Percentiles rank a stretch among this genome's conserved stretches.
Conservation (phyloP, 2,888 invertebrate genomes). For the Keiferia lycopersicella region DNA sequence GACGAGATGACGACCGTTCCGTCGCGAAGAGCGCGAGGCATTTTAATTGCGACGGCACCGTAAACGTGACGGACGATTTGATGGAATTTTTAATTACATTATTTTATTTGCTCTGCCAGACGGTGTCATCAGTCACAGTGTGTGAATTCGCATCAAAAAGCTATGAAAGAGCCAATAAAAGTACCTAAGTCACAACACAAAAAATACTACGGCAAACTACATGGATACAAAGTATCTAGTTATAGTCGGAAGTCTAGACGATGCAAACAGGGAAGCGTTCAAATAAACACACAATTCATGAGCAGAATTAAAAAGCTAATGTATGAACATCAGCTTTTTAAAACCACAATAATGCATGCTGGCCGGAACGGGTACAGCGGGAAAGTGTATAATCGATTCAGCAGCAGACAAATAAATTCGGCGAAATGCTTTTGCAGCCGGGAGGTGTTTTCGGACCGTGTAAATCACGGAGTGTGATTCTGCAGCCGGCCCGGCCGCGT, state of each 20-base stretch:
- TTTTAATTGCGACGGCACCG: slow-evolving; percentile 14
- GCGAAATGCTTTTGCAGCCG: slow-evolving; percentile 57
- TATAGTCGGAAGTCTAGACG: slow-evolving; percentile 24
- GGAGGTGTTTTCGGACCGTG: slow-evolving; percentile 55
- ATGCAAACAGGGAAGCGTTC: slow-evolving; percentile 15
- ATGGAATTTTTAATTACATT: slow-evolving; percentile 16
- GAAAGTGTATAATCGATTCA: slow-evolving; percentile 43
- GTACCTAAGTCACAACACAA: not conserved
- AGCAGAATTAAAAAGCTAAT: not conserved
- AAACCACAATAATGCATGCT: slow-evolving; percentile 29
- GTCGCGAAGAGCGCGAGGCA: slow-evolving; percentile 3
- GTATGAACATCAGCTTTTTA: not conserved
- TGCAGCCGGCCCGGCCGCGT: slow-evolving; percentile 30
- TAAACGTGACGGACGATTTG: slow-evolving; percentile 15
- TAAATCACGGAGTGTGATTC: slow-evolving; percentile 56
- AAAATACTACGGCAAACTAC: not conserved
- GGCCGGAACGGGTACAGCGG: slow-evolving; percentile 25
- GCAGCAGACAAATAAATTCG: slow-evolving; percentile 49
- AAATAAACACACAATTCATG: slow-evolving; percentile 13
- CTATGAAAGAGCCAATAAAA: not conserved
- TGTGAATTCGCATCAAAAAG: not conserved
- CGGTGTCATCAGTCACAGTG: slow-evolving; percentile 1
- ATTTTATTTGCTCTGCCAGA: slow-evolving; percentile 9
- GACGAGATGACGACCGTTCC: not conserved
- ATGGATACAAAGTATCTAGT: slow-evolving; percentile 7